Evolutionary conservation across 2,113 vertebrate species (phyloP), one percentile per base, ranked within the genome.

Genomic region (Chamaea fasciata): DNA sequence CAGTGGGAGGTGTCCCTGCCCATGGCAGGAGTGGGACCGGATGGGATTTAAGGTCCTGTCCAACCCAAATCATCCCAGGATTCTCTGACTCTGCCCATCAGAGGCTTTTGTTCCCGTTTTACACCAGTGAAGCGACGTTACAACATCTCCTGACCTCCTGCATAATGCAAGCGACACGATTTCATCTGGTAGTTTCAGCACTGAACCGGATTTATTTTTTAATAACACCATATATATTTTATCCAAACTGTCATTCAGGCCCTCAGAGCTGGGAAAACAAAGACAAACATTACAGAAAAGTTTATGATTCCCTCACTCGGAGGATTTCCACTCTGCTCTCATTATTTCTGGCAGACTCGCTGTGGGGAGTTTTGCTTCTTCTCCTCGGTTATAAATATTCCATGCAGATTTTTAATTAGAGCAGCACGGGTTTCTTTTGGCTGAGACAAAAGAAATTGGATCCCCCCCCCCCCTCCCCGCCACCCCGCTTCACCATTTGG

Each of bases 401-500:
- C 92, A 96, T 88, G 92, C 62, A 92, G 71, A 93, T 63, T 97
- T 96, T 96, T 97, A 96, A 97, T 97, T 96, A 94, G 82, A 93
- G 89, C 50, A 87, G 89, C 75, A 75, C 27, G 55, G 31, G 17
- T 44, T 69, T 46, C 35, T 82, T 68, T 78, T 97, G 94, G 89
- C 92, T 78, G 90, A 96, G 87, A 91, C 82, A 86, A 77, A 92
- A 95, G 84, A 49, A 92, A 89, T 39, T 68, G 90, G 92, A 94
- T 87, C 33, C 56, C 59, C 55, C 41, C 56, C 62, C 81, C n/a
- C n/a, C n/a, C n/a, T n/a, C n/a, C n/a, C n/a, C n/a, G n/a, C n/a
- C n/a, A n/a, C n/a, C n/a, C n/a, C n/a, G n/a, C n/a, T 65, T 75
- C 39, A 50, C 52, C 89, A 47, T 78, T 82, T 53, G 75, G 78